Percentiles rank a stretch among this genome's conserved stretches.
Evolutionary conservation across 2,797 vertebrate species (phyloP).

Genomic region (Vespertilio murinus): DNA sequence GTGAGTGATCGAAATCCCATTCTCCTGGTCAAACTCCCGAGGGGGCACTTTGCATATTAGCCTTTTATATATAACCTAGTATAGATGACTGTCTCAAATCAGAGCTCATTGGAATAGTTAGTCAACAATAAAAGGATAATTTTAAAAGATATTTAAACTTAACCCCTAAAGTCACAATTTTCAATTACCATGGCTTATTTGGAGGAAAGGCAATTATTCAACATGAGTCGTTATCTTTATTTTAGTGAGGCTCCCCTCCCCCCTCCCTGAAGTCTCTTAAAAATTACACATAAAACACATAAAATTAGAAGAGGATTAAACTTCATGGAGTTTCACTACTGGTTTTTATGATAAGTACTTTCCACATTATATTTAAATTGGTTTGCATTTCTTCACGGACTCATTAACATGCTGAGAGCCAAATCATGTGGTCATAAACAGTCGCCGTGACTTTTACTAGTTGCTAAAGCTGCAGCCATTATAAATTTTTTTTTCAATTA

Average conservation of each 20-base stretch:
- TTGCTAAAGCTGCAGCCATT: constrained; percentile 10
- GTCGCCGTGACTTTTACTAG: constrained; percentile 41
- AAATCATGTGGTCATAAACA: constrained; percentile 58
- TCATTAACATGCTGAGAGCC: constrained; percentile 13
- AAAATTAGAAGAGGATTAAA: constrained; percentile 64
- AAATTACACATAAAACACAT: constrained; percentile 67
- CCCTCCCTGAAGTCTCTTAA: constrained; percentile 9
- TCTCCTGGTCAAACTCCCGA: no score
- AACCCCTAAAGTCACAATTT: constrained; percentile 61
- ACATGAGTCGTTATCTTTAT: constrained; percentile 48
- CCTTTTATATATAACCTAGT: no score
- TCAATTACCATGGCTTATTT: constrained; percentile 61
- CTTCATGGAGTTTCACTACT: constrained; percentile 41
- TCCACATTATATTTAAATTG: constrained; percentile 61
- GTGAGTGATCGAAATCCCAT: no score
- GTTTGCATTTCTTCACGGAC: constrained; percentile 63
- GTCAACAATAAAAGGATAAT: constrained; percentile 59
- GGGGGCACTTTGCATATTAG: no score
- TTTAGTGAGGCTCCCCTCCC: neutral
- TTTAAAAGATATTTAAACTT: constrained; percentile 66
- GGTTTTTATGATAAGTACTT: constrained; percentile 51
- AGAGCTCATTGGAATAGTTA: constrained; percentile 49
- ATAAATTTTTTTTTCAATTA: constrained; percentile 36
- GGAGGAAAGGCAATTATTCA: constrained; percentile 65
- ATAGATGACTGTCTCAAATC: constrained; percentile 12